phyloP scores from a whole-genome alignment of 1,140 invertebrate genomes.

The Leptopilina clavipes region DNA sequence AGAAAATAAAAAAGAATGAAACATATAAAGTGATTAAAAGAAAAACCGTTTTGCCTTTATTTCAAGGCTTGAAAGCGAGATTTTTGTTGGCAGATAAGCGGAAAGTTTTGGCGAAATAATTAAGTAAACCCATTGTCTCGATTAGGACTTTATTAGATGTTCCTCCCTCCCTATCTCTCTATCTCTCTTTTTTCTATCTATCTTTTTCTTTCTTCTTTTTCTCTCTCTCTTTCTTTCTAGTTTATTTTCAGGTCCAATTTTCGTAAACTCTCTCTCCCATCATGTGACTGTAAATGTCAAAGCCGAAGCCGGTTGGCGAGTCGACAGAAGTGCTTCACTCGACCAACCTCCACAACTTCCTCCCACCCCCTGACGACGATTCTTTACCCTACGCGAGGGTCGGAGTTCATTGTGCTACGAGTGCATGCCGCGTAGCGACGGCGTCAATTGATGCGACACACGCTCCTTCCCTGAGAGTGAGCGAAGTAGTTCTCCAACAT shows the following conservation, averaged over 20 bases:
- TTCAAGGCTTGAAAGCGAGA: background rate
- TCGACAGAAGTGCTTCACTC: conserved; percentile 27
- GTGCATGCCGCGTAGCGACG: conserved; percentile 56
- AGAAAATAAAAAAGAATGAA: no score
- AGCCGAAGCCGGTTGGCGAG: conserved; percentile 30
- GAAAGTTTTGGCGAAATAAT: background rate
- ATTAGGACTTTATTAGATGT: background rate
- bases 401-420: conserved; percentile 68
- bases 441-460: conserved; percentile 43
- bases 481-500: conserved; percentile 7
- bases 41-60: background rate
- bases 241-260: background rate
- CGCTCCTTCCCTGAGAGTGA: conserved; percentile 17
- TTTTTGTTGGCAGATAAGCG: background rate
- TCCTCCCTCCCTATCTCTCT: background rate
- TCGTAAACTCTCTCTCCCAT: conserved; percentile 6
- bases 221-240: background rate
- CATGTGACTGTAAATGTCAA: conserved; percentile 21
- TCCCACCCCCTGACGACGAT: conserved; percentile 19
- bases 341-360: conserved; percentile 33
- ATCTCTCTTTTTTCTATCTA: background rate
- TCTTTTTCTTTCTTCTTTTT: background rate
- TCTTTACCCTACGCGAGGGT: conserved; percentile 51
- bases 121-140: background rate
- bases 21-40: background rate